Evolutionary conservation across 2,888 invertebrate species (phyloP), one percentile per base, ranked within the genome.

Genomic region (Conistra vaccinii): DNA sequence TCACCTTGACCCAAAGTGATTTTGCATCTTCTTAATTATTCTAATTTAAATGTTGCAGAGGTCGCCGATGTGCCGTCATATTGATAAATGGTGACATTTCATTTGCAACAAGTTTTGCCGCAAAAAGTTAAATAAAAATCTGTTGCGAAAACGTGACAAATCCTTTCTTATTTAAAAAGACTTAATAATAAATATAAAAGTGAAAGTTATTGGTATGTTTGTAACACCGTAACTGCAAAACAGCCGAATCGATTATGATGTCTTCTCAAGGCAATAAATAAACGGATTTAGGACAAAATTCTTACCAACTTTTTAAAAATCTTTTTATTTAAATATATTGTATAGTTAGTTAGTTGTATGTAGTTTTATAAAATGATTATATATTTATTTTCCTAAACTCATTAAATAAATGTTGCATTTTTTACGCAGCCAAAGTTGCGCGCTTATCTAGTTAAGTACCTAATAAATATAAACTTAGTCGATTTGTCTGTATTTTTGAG

Each of bases 1-100:
- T 51, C 35, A 58, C 85, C 85, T 74, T 84, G 85, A 70, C 73
- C 14, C 14, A 42, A 9, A 76, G 58, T 61, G 35, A 73, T 70
- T 84, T 72, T 69, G 51, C 55, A 74, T 71, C n/a, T 65, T 9
- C 48, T 55, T 69, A 60, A 23, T 70, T 48, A 53, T 60, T 70
- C n/a, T 58, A 57, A 67, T 58, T 78, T 29, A 51, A 53, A 62
- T 39, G 26, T 63, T 68, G 29, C 29, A 58, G n/a, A 77, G 74
- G 65, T 75, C 39, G n/a, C n/a, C n/a, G n/a, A 72, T 4, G 20
- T 26, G 62, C n/a, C 66, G 42, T 55, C 45, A 26, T 26, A 32
- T 12, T 69, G 35, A 69, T 63, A 42, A 70, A 78, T 26, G 17
- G 3, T 66, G 69, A 68, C 76, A 78, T 78, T 84, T 57, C 48